Evolutionary conservation across 2,797 vertebrate genomes (phyloP).

Genomic region (Poeciliopsis paucimaculata): DNA sequence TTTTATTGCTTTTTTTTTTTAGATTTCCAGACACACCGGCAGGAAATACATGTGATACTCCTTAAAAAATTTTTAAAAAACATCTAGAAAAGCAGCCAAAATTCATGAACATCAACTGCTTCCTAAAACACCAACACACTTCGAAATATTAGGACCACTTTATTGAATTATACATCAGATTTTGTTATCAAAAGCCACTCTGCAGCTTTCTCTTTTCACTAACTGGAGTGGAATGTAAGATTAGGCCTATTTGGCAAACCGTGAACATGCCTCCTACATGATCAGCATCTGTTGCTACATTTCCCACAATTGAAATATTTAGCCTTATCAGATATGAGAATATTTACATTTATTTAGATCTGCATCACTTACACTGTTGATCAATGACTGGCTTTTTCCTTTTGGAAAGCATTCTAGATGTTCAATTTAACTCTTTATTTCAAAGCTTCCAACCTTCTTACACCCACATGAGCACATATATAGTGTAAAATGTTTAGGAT

Average conservation of each 20-base stretch:
- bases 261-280: conserved; percentile 42
- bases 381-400: conserved; percentile 16
- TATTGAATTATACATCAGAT: conserved; percentile 23
- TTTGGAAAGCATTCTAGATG: not conserved
- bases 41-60: conserved; percentile 4
- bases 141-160: not conserved
- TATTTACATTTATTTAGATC: conserved; percentile 18
- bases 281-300: conserved; percentile 56
- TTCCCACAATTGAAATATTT: conserved; percentile 37
- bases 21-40: not conserved
- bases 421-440: not conserved
- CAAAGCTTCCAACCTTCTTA: not conserved
- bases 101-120: conserved; percentile 6
- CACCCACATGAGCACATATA: not conserved
- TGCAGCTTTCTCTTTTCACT: conserved; percentile 42
- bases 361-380: conserved; percentile 10
- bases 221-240: conserved; percentile 47
- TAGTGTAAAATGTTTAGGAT: not conserved
- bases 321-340: conserved; percentile 38
- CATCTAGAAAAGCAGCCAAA: not conserved
- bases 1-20: not conserved
- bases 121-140: conserved; percentile 15
- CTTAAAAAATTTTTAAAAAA: conserved; percentile 7
- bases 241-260: conserved; percentile 57
- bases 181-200: conserved; percentile 42